A percentile compares a stretch with the other conserved stretches of the same genome.
These are phyloP conservation scores for Mylabris phalerata DNA, from an alignment of 1,140 invertebrate genomes.

Conservation along the genomic window DNA sequence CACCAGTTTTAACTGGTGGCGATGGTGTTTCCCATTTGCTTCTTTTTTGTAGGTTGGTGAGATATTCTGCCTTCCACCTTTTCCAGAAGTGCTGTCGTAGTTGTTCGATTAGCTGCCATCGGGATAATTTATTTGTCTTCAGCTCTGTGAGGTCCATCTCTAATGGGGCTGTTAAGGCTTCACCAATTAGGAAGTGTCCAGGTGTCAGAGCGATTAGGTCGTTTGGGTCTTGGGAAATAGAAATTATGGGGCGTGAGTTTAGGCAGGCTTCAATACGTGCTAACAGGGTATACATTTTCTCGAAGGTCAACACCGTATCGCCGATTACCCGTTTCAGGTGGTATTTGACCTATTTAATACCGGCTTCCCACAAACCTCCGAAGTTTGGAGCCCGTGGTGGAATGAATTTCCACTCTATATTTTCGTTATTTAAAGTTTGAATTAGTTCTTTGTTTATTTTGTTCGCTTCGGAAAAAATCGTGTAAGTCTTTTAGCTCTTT, in stretches of 20 bases:
- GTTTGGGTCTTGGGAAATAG: constrained; percentile 22
- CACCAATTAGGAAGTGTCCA: constrained; percentile 26
- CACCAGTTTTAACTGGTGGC: too few species aligned
- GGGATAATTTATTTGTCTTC: constrained; percentile 9
- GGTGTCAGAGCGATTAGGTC: constrained; percentile 32
- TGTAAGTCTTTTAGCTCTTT: not conserved
- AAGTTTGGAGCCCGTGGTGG: not conserved
- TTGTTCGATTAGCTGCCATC: constrained; percentile 29
- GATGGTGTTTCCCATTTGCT: too few species aligned
- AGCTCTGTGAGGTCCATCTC: constrained; percentile 20
- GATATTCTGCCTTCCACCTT: constrained; percentile 18
- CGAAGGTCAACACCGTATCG: constrained; percentile 9
- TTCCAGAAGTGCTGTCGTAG: constrained; percentile 38
- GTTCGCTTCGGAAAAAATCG: not conserved
- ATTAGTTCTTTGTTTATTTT: not conserved
- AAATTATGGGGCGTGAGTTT: constrained; percentile 35
- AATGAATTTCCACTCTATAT: not conserved
- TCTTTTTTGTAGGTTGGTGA: too few species aligned
- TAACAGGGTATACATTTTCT: constrained; percentile 22
- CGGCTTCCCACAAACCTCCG: constrained; percentile 16
- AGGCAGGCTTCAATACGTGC: constrained; percentile 30
- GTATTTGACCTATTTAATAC: constrained; percentile 14
- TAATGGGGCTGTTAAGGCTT: constrained; percentile 31
- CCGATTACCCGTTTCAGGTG: constrained; percentile 15
- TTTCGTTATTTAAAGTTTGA: not conserved